Evolutionary conservation across 2,113 vertebrate genomes (phyloP).

Genomic region (Natator depressus): DNA sequence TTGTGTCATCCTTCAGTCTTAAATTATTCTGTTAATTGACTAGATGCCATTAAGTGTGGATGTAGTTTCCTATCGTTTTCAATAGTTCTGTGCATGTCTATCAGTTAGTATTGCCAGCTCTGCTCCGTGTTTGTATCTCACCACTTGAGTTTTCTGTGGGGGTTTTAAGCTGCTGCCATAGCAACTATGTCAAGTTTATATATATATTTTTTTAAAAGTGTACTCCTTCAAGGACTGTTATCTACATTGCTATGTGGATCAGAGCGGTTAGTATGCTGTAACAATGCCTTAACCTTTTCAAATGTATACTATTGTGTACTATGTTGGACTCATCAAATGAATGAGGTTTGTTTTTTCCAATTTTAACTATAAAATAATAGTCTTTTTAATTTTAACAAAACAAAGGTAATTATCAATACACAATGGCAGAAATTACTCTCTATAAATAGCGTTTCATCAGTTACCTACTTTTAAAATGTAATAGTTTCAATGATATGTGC

Average conservation of each 20-base stretch:
- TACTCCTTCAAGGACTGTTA: background rate
- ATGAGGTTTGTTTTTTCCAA: background rate
- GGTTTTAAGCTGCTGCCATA: constrained; percentile 12
- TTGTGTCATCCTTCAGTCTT: background rate
- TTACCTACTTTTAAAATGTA: background rate
- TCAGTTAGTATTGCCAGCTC: background rate
- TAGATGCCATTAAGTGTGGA: background rate
- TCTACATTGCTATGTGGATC: background rate
- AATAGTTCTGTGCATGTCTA: background rate
- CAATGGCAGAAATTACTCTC: background rate
- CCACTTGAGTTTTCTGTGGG: background rate
- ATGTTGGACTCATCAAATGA: background rate
- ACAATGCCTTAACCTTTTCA: constrained; percentile 14
- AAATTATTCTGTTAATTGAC: background rate
- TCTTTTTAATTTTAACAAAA: background rate
- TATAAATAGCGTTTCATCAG: background rate
- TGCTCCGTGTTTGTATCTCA: background rate
- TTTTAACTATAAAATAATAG: background rate
- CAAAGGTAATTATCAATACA: background rate
- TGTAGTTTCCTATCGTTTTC: background rate
- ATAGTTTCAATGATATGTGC: background rate
- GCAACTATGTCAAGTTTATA: background rate
- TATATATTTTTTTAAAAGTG: background rate
- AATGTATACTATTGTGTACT: background rate
- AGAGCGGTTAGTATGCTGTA: background rate